These are phyloP conservation scores for Cassiopea xamachana DNA, from an alignment of 30 jellyfish, hydroid and myxozoan genomes.

Conservation along the genomic window DNA sequence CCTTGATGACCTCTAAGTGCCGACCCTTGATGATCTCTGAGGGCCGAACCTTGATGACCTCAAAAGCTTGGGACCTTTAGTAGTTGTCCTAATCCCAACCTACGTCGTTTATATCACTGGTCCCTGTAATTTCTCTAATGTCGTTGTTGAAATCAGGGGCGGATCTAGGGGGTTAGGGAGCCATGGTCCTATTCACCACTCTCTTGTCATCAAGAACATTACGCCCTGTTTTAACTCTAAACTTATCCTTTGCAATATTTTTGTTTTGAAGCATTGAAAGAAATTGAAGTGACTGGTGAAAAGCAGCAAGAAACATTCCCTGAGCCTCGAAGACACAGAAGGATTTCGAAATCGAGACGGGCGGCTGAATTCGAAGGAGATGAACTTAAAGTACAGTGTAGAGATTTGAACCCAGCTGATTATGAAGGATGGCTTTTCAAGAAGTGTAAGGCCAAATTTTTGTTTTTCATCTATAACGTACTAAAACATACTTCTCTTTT, in stretches of 20 bases:
- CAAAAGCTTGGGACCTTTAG: too few species aligned
- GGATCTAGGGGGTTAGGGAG: too few species aligned
- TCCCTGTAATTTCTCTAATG: too few species aligned
- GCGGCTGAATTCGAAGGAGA: slow-evolving; percentile 82
- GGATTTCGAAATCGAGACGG: slow-evolving; percentile 69
- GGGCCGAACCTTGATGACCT: too few species aligned
- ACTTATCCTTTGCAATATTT: neutral
- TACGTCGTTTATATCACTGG: too few species aligned
- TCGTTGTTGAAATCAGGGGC: too few species aligned
- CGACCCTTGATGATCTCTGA: too few species aligned
- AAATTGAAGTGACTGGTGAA: slow-evolving; percentile 92
- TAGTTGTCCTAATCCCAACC: too few species aligned
- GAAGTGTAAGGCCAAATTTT: slow-evolving; percentile 63
- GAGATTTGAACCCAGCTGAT: slow-evolving; percentile 91
- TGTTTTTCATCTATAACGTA: neutral
- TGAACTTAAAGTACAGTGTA: slow-evolving; percentile 84
- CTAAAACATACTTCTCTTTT: too few species aligned
- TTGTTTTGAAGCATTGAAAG: slow-evolving; percentile 70
- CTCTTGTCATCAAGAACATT: too few species aligned
- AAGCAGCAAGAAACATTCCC: slow-evolving; percentile 77
- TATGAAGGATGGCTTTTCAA: slow-evolving; percentile 95
- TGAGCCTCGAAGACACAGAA: slow-evolving; percentile 66
- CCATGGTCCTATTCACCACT: too few species aligned
- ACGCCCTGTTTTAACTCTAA: neutral
- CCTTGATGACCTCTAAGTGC: too few species aligned